Conservation (phyloP, 2,797 vertebrate species). For the Emys orbicularis region DNA sequence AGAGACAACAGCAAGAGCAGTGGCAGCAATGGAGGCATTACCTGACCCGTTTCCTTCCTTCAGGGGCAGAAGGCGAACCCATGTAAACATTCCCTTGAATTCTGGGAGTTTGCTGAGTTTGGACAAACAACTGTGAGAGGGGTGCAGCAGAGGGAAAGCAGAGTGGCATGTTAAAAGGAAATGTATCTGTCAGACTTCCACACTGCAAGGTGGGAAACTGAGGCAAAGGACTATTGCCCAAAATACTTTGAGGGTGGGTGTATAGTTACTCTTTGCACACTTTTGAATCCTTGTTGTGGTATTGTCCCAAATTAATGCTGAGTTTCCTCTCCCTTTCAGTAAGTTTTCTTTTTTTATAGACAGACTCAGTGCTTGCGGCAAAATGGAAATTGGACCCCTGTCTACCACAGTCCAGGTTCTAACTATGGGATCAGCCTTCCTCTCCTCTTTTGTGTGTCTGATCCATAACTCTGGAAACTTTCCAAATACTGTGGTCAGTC, state of each 20-base stretch:
- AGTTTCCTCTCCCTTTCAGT: background rate
- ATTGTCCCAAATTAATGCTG: background rate
- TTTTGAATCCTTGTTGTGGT: background rate
- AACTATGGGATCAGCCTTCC: background rate
- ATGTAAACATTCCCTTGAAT: background rate
- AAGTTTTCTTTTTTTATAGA: background rate
- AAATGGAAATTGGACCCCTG: background rate
- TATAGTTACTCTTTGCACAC: background rate
- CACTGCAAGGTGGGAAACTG: background rate
- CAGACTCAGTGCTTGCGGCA: background rate
- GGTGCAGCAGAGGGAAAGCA: background rate
- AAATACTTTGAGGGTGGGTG: background rate
- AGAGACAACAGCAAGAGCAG: background rate
- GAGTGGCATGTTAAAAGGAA: background rate
- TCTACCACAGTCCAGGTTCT: background rate
- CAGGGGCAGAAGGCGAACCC: background rate
- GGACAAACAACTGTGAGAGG: background rate
- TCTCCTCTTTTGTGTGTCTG: background rate
- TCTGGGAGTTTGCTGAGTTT: background rate
- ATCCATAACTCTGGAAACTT: background rate
- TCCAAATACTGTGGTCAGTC: background rate
- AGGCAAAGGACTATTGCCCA: background rate
- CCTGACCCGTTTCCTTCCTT: background rate
- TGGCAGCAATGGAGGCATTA: too few species aligned
- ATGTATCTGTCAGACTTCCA: background rate